Conservation (phyloP, 2,113 vertebrate genomes). For the Dolichotis patagonum region DNA sequence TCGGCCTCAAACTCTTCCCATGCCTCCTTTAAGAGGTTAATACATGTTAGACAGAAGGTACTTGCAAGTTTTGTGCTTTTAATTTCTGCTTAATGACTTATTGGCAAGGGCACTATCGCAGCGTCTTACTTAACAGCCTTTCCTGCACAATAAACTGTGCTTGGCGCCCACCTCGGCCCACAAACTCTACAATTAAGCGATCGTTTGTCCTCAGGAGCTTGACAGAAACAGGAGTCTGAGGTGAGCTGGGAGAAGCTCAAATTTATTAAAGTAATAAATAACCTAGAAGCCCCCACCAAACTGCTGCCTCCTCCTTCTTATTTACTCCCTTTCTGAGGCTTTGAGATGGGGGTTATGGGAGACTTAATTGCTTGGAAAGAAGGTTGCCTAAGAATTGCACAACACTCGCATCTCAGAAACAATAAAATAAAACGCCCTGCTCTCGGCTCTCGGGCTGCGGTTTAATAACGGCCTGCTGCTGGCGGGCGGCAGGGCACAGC, state of each 20-base stretch:
- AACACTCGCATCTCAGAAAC: slow-evolving; percentile 78
- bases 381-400: slow-evolving; percentile 77
- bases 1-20: rapidly evolving
- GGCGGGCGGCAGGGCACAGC: not conserved
- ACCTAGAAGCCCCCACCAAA: slow-evolving; percentile 80
- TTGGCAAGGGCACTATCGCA: slow-evolving; percentile 49
- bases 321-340: slow-evolving; percentile 83
- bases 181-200: slow-evolving; percentile 79
- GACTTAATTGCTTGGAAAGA: slow-evolving; percentile 87
- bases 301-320: slow-evolving; percentile 66
- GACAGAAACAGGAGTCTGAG: slow-evolving; percentile 75
- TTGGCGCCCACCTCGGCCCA: slow-evolving; percentile 61
- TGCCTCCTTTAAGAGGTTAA: slow-evolving; percentile 47
- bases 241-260: slow-evolving; percentile 77
- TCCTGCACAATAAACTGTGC: slow-evolving; percentile 67
- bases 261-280: slow-evolving; percentile 92
- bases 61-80: slow-evolving; percentile 74
- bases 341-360: slow-evolving; percentile 82
- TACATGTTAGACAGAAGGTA: not conserved
- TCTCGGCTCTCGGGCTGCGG: slow-evolving; percentile 65
- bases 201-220: slow-evolving; percentile 73
- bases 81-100: slow-evolving; percentile 78
- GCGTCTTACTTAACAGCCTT: slow-evolving; percentile 70
- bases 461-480: slow-evolving; percentile 74
- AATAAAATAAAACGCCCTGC: slow-evolving; percentile 81